Base-by-base conservation (phyloP, 2,797 vertebrate genomes). In the Crypturellus tataupa region DNA sequence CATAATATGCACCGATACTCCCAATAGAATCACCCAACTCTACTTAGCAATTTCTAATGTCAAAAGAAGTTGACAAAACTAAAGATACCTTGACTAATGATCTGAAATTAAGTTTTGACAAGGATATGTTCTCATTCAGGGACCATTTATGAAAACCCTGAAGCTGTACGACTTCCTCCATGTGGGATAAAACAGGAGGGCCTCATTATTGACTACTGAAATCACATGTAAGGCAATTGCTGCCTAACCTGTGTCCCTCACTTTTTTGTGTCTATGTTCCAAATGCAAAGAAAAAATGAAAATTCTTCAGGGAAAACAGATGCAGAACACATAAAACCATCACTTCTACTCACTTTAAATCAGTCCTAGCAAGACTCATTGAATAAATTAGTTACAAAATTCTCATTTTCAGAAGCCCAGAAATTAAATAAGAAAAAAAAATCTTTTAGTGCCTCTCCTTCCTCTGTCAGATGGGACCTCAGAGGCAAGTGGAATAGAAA, bases 121-220 rank as follows among this genome's bases (percentile, higher is more conserved):
- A 87, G 12, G 80, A 23, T 49, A 64, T 46, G 56, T 18, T 40
- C 5, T 49, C 80, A 39, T 39, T 29, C 47, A 23, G 23, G 20
- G 10, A 31, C 2, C 10, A 40, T 6, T 72, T 59, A 12, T 71
- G 51, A 83, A 78, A 92, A 65, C 44, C 53, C 8, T 53, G 17
- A 0, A 40, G 21, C 14, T 2, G 1, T 1, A 27, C 23, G 33
- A 71, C 5, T 9, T 7, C 37, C 35, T 72, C 2, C 1, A 16
- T 31, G 10, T 44, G 10, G 33, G 7, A 85, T 67, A 29, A 35
- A 47, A 58, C 27, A 81, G 11, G 25, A 44, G 12, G 53, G 8
- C 4, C 42, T 29, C 55, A 20, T n/a, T 53, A 1, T 6, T 13
- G 17, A 5, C 37, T 64, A 80, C 73, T 64, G 24, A 60, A 87